Evolutionary conservation across 2,888 invertebrate genomes (phyloP), one percentile per base, ranked within the genome.

Genomic region (Syritta pipiens): DNA sequence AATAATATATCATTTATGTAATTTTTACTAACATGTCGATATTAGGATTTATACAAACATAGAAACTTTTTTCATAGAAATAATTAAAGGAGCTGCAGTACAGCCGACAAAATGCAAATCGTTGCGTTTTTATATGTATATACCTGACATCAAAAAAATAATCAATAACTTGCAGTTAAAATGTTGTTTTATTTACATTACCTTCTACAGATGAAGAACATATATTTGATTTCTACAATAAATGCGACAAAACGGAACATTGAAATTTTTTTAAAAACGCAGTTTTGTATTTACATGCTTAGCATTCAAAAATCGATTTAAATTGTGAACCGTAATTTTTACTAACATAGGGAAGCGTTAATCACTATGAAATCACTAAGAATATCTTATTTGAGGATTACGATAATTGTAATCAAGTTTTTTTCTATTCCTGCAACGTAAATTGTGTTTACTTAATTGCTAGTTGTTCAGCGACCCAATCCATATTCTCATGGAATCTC

Each of bases 401-500:
- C 24, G n/a, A 55, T 19, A 46, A 51, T 37, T 48, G n/a, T 19
- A 12, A 28, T 0, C 3, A 1, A 0, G 0, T 42, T 35, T 62
- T n/a, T 1, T 35, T 28, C 14, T 17, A 30, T 30, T 24, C 17
- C 2, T 30, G 20, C 10, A 9, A 44, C 22, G 9, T 6, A 26
- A 22, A n/a, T n/a, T n/a, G n/a, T n/a, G 37, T 81, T 86, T 84
- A 89, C 77, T 88, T 88, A 48, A 88, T 91, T 12, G 86, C 86
- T 71, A 89, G 75, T 76, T 88, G 88, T 12, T 91, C 91, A 83
- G 92, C 91, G 83, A 95, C 91, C 95, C 96, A 96, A 84, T 93
- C 93, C 19, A 95, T 92, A 86, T 96, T 96, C 87, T 96, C 95
- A 88, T 97, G 96, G 88, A 96, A 96, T 81, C 95, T 91, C 10